Evolutionary conservation across 2,113 vertebrate species (phyloP).

Genomic region (Crypturellus undulatus): DNA sequence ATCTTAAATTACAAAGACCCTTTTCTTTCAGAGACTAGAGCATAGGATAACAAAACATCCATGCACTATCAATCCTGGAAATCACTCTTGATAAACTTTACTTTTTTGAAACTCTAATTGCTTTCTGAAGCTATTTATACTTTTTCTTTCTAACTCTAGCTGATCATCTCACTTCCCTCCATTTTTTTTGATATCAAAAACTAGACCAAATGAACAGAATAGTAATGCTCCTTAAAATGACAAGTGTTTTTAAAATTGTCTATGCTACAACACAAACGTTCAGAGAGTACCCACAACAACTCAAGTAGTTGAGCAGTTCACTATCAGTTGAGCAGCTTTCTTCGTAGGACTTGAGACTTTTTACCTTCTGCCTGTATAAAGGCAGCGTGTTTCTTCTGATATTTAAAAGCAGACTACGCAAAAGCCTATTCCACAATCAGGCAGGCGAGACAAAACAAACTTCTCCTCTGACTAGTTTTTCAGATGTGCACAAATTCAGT

Average conservation of each 20-base stretch:
- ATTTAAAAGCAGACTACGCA: constrained; percentile 3
- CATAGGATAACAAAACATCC: background rate
- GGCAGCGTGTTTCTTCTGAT: background rate
- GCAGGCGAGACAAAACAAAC: constrained; percentile 33
- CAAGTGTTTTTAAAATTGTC: background rate
- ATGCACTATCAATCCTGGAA: background rate
- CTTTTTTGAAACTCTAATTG: background rate
- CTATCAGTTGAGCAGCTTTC: background rate
- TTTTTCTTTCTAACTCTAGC: background rate
- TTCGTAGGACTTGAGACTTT: background rate
- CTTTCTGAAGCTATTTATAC: background rate
- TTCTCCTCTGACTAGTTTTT: constrained; percentile 36
- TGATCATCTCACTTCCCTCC: background rate
- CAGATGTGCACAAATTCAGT: constrained; percentile 43
- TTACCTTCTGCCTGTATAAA: background rate
- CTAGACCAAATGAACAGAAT: background rate
- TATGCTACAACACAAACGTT: background rate
- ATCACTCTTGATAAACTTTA: background rate
- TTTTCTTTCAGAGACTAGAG: background rate
- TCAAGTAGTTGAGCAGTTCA: background rate
- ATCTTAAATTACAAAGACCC: background rate
- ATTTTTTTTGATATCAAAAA: background rate
- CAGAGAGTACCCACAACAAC: background rate
- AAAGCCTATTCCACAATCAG: constrained; percentile 1
- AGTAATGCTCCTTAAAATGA: background rate